Evolutionary conservation across 1,140 invertebrate genomes (phyloP).

Genomic region (Amyelois transitella): DNA sequence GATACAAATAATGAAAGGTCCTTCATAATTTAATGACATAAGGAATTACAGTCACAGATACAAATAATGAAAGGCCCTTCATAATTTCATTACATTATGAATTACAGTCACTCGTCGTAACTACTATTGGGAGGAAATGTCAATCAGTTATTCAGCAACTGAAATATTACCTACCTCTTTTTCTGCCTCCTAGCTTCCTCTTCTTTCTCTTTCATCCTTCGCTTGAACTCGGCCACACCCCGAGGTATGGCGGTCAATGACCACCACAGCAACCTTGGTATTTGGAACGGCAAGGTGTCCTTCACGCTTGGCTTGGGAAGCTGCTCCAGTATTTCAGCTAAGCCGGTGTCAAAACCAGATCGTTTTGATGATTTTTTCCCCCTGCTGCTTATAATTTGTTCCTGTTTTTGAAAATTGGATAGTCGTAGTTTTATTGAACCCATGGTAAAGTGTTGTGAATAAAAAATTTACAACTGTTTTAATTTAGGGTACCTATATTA

Average conservation of each 20-base stretch:
- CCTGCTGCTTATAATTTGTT: slow-evolving; percentile 83
- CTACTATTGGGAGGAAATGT: too few species aligned
- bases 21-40: too few species aligned
- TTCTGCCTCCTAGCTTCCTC: slow-evolving; percentile 76
- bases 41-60: too few species aligned
- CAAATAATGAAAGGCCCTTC: too few species aligned
- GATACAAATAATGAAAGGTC: too few species aligned
- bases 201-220: slow-evolving; percentile 69
- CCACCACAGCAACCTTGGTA: slow-evolving; percentile 80
- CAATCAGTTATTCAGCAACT: too few species aligned
- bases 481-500: too few species aligned
- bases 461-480: too few species aligned
- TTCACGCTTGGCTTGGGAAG: slow-evolving; percentile 86
- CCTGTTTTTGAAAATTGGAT: slow-evolving; percentile 57
- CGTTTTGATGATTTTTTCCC: slow-evolving; percentile 81
- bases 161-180: slow-evolving; percentile 52
- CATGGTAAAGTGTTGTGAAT: not conserved
- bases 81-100: too few species aligned
- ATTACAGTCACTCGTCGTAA: too few species aligned
- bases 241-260: slow-evolving; percentile 77
- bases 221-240: slow-evolving; percentile 70
- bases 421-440: not conserved
- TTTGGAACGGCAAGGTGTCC: slow-evolving; percentile 89
- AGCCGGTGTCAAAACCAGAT: slow-evolving; percentile 78
- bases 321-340: slow-evolving; percentile 80